A percentile compares a stretch with the other conserved stretches of the same genome.
Conservation (phyloP, 2,888 invertebrate species). For the Drosophila kuntzei region DNA sequence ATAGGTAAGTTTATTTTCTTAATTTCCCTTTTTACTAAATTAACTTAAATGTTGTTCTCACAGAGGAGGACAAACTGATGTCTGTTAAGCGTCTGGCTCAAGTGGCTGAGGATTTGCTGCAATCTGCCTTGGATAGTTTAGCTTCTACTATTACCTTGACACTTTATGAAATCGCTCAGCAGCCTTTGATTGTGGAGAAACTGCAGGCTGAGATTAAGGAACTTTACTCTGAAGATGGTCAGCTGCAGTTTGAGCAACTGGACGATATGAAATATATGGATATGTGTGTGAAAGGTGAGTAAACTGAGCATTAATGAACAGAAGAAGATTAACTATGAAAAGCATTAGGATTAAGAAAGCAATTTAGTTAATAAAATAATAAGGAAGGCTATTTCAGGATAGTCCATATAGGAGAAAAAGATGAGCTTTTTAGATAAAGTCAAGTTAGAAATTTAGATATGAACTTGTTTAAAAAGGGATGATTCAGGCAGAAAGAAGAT, state of each 20-base stretch:
- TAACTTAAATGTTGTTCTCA: neutral
- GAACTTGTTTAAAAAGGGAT: no score
- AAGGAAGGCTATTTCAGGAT: no score
- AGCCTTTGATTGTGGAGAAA: slow-evolving; percentile 84
- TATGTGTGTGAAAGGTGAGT: slow-evolving; percentile 84
- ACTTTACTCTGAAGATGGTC: slow-evolving; percentile 51
- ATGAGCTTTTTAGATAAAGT: no score
- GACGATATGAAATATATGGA: slow-evolving; percentile 85
- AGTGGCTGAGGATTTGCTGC: slow-evolving; percentile 76
- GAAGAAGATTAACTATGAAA: neutral
- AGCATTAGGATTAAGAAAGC: no score
- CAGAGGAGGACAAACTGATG: slow-evolving; percentile 75
- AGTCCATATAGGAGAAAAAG: no score
- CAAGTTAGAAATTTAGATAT: no score
- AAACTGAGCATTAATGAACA: slow-evolving; percentile 84
- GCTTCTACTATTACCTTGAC: slow-evolving; percentile 84
- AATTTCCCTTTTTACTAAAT: no score
- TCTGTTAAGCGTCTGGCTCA: slow-evolving; percentile 81
- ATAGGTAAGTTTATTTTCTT: slow-evolving; percentile 48
- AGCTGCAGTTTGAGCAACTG: slow-evolving; percentile 83
- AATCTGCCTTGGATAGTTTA: slow-evolving; percentile 83
- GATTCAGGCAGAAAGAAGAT: no score
- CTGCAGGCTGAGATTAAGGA: slow-evolving; percentile 83
- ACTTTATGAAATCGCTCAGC: slow-evolving; percentile 85
- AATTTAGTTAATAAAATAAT: no score